These are phyloP conservation scores for Watsonalla cultraria DNA, from an alignment of 2,888 invertebrate genomes.

Conservation along the genomic window DNA sequence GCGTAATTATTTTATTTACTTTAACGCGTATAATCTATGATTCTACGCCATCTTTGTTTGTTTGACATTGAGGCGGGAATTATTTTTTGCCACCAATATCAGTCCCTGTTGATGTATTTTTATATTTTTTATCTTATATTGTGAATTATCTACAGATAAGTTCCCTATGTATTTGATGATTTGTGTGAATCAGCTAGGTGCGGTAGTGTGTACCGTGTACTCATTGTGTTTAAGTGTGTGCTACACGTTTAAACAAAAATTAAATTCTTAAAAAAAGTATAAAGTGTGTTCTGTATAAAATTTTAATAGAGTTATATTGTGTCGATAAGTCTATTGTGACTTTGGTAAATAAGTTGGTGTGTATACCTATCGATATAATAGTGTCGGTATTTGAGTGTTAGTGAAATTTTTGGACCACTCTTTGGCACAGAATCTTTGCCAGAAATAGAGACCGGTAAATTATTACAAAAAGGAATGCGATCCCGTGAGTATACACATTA, in stretches of 20 bases:
- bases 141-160: background rate
- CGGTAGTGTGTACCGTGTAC: no score
- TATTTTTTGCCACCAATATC: background rate
- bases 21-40: constrained; percentile 18
- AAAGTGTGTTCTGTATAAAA: no score
- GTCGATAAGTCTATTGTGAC: no score
- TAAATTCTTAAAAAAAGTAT: no score
- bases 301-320: no score
- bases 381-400: constrained; percentile 2
- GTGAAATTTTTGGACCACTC: constrained; percentile 3
- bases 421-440: constrained; percentile 15
- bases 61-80: background rate
- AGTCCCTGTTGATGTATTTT: background rate
- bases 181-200: no score
- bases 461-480: constrained; percentile 15
- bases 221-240: no score
- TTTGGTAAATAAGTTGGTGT: background rate
- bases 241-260: no score
- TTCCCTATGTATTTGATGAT: no score
- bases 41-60: constrained; percentile 10
- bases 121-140: background rate
- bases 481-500: constrained; percentile 14
- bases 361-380: constrained; percentile 5
- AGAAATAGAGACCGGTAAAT: constrained; percentile 8
- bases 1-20: constrained; percentile 28